These are phyloP conservation scores for Fragum whitleyi DNA, from an alignment of 2,888 invertebrate genomes.

Conservation along the genomic window DNA sequence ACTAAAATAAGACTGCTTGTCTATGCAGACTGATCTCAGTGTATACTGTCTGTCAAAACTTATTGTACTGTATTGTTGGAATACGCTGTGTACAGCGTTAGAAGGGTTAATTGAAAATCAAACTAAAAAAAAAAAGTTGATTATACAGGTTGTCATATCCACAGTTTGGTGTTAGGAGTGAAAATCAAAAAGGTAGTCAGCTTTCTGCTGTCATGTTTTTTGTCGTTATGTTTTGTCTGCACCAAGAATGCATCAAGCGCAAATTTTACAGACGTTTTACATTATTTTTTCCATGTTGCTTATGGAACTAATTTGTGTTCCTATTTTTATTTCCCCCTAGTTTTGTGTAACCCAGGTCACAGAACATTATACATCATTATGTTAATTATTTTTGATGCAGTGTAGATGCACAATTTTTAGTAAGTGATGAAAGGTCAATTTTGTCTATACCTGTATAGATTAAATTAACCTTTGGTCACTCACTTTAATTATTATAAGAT, in stretches of 20 bases:
- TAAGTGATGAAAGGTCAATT: neutral
- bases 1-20: too few relatives aligned
- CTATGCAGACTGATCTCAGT: too few relatives aligned
- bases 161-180: too few relatives aligned
- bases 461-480: neutral
- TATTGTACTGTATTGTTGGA: too few relatives aligned
- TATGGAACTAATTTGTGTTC: neutral
- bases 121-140: too few relatives aligned
- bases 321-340: neutral
- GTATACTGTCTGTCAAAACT: too few relatives aligned
- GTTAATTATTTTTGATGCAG: neutral
- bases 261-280: neutral
- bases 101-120: too few relatives aligned
- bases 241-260: neutral
- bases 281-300: neutral
- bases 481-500: too few relatives aligned
- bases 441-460: neutral
- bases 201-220: too few relatives aligned
- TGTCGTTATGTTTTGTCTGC: neutral
- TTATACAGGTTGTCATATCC: too few relatives aligned
- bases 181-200: too few relatives aligned
- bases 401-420: neutral
- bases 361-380: neutral
- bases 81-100: too few relatives aligned
- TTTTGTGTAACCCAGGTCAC: neutral